Conservation (phyloP, 2,113 vertebrate species). For the Mellivora capensis region DNA sequence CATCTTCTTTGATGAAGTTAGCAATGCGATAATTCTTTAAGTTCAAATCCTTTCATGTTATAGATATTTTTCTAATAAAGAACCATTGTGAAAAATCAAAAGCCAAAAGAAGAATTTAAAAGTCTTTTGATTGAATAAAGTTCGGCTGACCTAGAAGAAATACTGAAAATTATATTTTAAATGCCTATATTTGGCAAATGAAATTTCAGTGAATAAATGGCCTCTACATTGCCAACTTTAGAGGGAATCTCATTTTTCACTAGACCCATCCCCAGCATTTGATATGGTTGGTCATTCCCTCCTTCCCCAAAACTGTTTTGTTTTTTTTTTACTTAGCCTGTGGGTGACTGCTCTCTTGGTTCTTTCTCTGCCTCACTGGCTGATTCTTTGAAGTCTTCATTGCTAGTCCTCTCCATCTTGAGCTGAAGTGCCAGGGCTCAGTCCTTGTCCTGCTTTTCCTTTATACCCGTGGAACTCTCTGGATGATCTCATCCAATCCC, state of each 20-base stretch:
- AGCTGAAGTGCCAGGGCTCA: background rate
- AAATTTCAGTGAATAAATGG: background rate
- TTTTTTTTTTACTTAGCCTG: background rate
- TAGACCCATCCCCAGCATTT: background rate
- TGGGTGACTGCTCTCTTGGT: background rate
- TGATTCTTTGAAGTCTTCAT: background rate
- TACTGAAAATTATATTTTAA: background rate
- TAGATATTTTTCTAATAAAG: background rate
- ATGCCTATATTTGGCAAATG: background rate
- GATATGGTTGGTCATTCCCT: background rate
- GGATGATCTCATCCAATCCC: background rate
- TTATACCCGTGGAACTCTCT: background rate
- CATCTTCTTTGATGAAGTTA: background rate
- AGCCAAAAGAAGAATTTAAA: background rate
- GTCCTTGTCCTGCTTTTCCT: background rate
- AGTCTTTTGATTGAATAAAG: background rate
- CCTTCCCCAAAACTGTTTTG: background rate
- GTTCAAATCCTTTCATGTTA: background rate
- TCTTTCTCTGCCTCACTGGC: background rate
- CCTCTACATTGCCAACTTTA: background rate
- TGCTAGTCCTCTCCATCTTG: background rate
- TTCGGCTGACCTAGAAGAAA: slow-evolving; percentile 2
- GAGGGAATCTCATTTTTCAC: background rate
- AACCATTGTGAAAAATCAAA: background rate
- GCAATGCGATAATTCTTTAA: background rate